These are phyloP conservation scores for Eristalinus aeneus DNA, from an alignment of 2,888 invertebrate genomes.

Conservation along the genomic window DNA sequence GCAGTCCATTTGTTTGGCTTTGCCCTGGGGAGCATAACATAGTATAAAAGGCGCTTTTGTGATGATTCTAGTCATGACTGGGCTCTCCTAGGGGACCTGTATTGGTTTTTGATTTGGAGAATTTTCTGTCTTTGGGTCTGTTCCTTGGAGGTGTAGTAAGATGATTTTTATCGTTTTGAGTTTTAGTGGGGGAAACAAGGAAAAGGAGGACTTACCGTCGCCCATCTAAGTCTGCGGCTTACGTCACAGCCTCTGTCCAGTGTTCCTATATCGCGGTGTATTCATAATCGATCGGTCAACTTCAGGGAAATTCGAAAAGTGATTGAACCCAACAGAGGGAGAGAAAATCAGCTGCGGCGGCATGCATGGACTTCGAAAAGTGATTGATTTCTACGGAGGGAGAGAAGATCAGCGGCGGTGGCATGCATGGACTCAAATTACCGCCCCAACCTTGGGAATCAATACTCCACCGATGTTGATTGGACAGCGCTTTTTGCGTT, in stretches of 20 bases:
- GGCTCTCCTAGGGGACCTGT: not conserved
- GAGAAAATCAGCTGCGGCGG: too few species aligned
- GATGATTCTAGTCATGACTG: not conserved
- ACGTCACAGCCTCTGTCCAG: conserved; percentile 4
- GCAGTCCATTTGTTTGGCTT: conserved; percentile 18
- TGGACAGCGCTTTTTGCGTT: conserved; percentile 51
- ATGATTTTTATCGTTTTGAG: not conserved
- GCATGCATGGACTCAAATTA: conserved; percentile 31
- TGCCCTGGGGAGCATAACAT: not conserved
- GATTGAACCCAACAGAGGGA: too few species aligned
- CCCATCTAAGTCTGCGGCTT: conserved; percentile 13
- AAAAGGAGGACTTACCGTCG: too few species aligned
- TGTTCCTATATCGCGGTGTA: conserved; percentile 23
- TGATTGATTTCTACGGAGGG: conserved; percentile 62
- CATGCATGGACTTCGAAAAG: too few species aligned
- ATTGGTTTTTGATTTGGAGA: not conserved
- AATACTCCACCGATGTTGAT: conserved; percentile 47
- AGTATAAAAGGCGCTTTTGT: not conserved
- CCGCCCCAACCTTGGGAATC: conserved; percentile 55
- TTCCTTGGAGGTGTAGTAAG: not conserved
- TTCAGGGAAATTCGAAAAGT: conserved; percentile 61
- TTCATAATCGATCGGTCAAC: conserved; percentile 68
- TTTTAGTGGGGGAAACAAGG: too few species aligned
- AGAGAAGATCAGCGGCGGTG: conserved; percentile 15
- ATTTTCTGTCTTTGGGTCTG: not conserved